Conservation (phyloP, 1,140 invertebrate species). For the Sinonovacula constricta region DNA sequence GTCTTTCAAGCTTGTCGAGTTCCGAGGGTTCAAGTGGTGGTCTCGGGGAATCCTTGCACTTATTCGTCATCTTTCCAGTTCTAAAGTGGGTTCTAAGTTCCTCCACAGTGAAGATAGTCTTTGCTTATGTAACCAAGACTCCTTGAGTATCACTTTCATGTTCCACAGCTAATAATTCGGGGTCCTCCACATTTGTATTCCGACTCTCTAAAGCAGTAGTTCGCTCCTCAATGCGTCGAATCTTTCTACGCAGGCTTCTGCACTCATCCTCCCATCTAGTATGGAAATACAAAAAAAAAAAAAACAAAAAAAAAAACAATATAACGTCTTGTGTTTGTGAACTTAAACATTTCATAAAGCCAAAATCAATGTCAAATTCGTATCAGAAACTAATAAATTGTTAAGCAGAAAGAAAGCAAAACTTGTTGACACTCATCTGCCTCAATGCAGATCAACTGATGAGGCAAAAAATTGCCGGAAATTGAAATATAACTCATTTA, state of each 20-base stretch:
- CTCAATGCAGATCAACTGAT: too few species aligned
- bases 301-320: too few species aligned
- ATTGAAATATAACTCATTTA: too few species aligned
- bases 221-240: conserved; percentile 23
- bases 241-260: conserved; percentile 7
- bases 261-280: conserved; percentile 9
- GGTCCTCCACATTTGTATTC: neutral
- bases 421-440: too few species aligned
- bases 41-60: neutral
- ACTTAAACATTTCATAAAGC: too few species aligned
- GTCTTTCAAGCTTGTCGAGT: conserved; percentile 1
- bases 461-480: too few species aligned
- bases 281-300: too few species aligned
- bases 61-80: conserved; percentile 16
- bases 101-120: conserved; percentile 12
- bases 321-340: too few species aligned
- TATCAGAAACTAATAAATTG: too few species aligned
- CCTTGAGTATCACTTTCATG: conserved; percentile 11
- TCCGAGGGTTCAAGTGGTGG: conserved; percentile 17
- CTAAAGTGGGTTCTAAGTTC: conserved; percentile 10
- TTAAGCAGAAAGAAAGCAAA: too few species aligned
- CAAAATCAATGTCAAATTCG: too few species aligned
- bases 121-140: conserved; percentile 7
- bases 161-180: conserved; percentile 13
- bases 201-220: conserved; percentile 5